Evolutionary conservation across 2,888 invertebrate genomes (phyloP).

Genomic region (Platycnemis pennipes): DNA sequence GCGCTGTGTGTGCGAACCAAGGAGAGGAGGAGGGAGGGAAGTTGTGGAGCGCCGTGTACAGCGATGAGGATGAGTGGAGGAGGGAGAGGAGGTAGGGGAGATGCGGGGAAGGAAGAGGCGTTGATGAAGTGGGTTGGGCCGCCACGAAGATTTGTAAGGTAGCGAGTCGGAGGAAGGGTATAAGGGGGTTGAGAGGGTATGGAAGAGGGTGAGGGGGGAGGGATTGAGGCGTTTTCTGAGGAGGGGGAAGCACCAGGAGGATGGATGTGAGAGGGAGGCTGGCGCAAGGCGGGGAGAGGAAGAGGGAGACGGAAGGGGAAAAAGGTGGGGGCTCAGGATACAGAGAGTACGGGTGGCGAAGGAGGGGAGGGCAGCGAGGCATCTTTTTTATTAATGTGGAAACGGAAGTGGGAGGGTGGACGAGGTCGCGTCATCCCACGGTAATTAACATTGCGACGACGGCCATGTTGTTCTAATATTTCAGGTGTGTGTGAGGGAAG

Average conservation of each 20-base stretch:
- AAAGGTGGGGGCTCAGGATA: no score
- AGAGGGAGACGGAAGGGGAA: not conserved
- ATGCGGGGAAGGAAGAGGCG: not conserved
- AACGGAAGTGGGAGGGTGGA: not conserved
- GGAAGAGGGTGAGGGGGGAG: not conserved
- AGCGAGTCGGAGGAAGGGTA: not conserved
- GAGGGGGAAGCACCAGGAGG: not conserved
- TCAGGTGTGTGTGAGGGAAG: not conserved
- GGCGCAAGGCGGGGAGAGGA: no score
- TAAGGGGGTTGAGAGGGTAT: not conserved
- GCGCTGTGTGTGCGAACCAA: not conserved
- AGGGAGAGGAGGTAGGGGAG: not conserved
- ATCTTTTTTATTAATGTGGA: not conserved
- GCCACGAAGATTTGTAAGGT: constrained; percentile 35
- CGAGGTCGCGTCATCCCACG: not conserved
- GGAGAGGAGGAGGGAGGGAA: not conserved
- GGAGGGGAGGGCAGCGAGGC: not conserved
- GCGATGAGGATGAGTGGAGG: constrained; percentile 8
- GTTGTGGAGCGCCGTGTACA: not conserved
- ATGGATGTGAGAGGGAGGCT: constrained; percentile 2
- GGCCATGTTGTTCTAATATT: constrained; percentile 24
- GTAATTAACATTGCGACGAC: constrained; percentile 33
- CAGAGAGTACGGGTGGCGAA: no score
- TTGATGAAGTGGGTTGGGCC: constrained; percentile 14
- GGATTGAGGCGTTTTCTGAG: not conserved